Conservation (phyloP, 2,888 invertebrate species). For the Euplexia lucipara region DNA sequence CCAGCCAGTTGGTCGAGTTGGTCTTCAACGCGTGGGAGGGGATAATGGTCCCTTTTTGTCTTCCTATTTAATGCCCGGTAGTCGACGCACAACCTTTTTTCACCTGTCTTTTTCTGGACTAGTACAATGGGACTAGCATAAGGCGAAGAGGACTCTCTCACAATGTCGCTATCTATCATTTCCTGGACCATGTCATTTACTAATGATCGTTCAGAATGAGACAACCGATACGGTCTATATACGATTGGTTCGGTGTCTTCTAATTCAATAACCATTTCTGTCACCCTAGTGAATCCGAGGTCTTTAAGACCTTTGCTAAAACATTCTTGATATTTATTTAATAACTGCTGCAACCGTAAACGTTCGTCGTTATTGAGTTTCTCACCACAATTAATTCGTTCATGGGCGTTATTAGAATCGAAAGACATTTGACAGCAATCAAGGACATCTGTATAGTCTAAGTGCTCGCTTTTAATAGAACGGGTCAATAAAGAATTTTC, state of each 20-base stretch:
- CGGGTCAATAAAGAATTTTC: no score
- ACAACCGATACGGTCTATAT: no score
- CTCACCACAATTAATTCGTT: no score
- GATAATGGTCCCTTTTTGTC: slow-evolving; percentile 7
- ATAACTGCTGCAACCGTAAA: no score
- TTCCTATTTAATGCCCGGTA: slow-evolving; percentile 2
- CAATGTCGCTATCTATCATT: neutral
- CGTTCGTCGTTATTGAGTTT: no score
- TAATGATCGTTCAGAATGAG: neutral
- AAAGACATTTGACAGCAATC: no score
- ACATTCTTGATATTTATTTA: no score
- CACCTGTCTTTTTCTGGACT: slow-evolving; percentile 5
- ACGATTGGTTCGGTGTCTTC: slow-evolving; percentile 6
- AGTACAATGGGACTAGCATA: slow-evolving; percentile 3
- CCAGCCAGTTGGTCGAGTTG: slow-evolving; percentile 3
- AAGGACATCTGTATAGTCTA: no score
- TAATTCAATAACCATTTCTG: slow-evolving; percentile 15
- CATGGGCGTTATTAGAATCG: no score
- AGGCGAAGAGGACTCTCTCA: neutral
- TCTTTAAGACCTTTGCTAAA: no score
- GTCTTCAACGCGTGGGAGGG: slow-evolving; percentile 1
- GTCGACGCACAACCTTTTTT: slow-evolving; percentile 4
- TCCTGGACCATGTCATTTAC: slow-evolving; percentile 4
- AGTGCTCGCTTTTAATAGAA: no score
- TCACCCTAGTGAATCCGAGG: no score